Evolutionary conservation across 1,140 invertebrate genomes (phyloP), one percentile per base, ranked within the genome.

Genomic region (Augochlora pura): DNA sequence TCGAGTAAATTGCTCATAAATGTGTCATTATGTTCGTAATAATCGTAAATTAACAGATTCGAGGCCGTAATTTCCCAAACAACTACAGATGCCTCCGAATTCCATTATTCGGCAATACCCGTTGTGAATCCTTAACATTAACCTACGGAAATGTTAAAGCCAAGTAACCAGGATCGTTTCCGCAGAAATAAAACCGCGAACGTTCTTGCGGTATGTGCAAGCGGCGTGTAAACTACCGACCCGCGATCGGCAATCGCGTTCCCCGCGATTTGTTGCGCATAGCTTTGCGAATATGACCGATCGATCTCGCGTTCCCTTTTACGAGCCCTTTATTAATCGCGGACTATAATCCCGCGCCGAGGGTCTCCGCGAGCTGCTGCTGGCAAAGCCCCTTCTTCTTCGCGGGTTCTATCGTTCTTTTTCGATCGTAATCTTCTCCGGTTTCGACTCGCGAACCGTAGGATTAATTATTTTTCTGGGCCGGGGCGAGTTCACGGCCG

Each of bases 401-500:
- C 9, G 14, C 5, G 14, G 39, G 1, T 46, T 14, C 5, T 25
- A 21, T 49, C 66, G 21, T 39, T 21, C 27, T 23, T 38, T 25
- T 27, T 23, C 23, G 12, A 5, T 49, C 10, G 25, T 84, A 84
- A 84, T 84, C 46, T 38, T 70, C 54, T n/a, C 27, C 49, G 63
- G 46, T 84, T 71, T 80, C 49, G 62, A 39, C 46, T 46, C 63
- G 42, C 7, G 21, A 64, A 10, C 10, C 62, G 14, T 21, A 27
- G 76, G 70, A 84, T 84, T 60, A 81, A 83, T 83, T 84, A 84
- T 79, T 79, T 83, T 83, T 71, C 70, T 79, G 42, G 16, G 49
- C n/a, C 49, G 21, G 52, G 25, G 21, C 16, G 39, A 21, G 54
- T 83, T 79, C 66, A 78, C 59, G 69, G 64, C 27, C 65, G 54